Conservation (phyloP, 92 coral and sea anemone species). For the Micromussa lordhowensis region DNA sequence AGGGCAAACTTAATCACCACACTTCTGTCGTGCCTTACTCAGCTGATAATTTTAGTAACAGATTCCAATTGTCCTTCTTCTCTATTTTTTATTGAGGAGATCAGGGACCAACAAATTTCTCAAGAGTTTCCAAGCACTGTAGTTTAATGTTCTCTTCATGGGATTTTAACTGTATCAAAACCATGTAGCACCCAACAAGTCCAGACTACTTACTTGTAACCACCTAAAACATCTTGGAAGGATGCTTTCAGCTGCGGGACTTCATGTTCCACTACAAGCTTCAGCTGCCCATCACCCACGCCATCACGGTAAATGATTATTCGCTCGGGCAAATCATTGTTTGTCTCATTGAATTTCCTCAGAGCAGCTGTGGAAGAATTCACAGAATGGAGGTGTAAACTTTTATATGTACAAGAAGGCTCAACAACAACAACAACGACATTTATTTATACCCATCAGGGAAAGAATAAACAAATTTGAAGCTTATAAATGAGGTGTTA, state of each 20-base stretch:
- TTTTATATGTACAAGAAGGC: neutral
- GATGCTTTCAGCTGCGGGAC: conserved; percentile 82
- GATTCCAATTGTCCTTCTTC: no score
- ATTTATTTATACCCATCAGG: no score
- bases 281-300: conserved; percentile 96
- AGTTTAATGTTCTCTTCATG: no score
- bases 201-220: conserved; percentile 67
- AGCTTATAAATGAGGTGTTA: no score
- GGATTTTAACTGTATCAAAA: neutral
- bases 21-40: no score
- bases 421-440: no score
- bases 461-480: no score
- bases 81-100: no score
- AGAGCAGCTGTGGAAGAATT: conserved; percentile 71
- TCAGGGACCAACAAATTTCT: no score
- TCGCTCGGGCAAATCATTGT: conserved; percentile 80
- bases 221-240: conserved; percentile 42
- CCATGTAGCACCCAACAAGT: neutral
- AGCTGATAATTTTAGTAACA: no score
- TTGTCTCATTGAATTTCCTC: conserved; percentile 71
- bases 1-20: no score
- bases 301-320: conserved; percentile 95
- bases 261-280: conserved; percentile 86
- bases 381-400: neutral
- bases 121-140: no score